A percentile compares a stretch with the other conserved stretches of the same genome.
These are phyloP conservation scores for Ambastaia sidthimunki DNA, from an alignment of 2,797 vertebrate genomes.

Conservation along the genomic window DNA sequence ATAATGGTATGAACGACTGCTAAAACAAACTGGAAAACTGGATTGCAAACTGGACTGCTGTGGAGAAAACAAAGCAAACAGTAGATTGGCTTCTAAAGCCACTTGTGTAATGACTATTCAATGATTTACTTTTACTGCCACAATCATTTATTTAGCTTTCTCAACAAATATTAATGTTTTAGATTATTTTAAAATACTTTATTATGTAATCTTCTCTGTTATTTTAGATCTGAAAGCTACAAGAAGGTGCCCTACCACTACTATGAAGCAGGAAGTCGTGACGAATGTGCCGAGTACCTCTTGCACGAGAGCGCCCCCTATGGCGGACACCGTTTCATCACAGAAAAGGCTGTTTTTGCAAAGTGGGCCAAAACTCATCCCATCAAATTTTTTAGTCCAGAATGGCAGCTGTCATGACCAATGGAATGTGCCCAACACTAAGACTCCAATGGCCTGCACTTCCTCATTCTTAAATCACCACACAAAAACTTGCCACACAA, in stretches of 20 bases:
- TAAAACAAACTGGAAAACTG: not conserved
- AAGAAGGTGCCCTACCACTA: conserved; percentile 97
- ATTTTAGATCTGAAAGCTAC: conserved; percentile 84
- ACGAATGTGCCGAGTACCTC: conserved; percentile 93
- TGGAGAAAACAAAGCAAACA: no score
- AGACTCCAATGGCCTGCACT: conserved; percentile 7
- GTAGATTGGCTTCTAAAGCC: no score
- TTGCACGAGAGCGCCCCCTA: conserved; percentile 94
- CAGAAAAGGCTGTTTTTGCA: conserved; percentile 94
- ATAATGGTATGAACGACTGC: not conserved
- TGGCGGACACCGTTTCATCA: conserved; percentile 96
- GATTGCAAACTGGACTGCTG: not conserved
- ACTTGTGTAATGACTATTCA: no score
- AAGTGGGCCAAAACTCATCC: conserved; percentile 92
- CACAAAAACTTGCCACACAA: conserved; percentile 31
- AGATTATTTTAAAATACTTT: not conserved
- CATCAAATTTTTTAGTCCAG: conserved; percentile 94
- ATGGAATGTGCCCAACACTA: conserved; percentile 43
- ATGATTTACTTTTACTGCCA: no score
- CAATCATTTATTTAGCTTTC: no score
- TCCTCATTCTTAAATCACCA: conserved; percentile 27
- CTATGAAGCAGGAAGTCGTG: conserved; percentile 89
- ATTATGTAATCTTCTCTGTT: not conserved
- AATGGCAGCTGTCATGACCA: conserved; percentile 90
- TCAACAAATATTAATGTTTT: no score